Evolutionary conservation across 2,888 invertebrate species (phyloP).

Genomic region (Machimus rusticus): DNA sequence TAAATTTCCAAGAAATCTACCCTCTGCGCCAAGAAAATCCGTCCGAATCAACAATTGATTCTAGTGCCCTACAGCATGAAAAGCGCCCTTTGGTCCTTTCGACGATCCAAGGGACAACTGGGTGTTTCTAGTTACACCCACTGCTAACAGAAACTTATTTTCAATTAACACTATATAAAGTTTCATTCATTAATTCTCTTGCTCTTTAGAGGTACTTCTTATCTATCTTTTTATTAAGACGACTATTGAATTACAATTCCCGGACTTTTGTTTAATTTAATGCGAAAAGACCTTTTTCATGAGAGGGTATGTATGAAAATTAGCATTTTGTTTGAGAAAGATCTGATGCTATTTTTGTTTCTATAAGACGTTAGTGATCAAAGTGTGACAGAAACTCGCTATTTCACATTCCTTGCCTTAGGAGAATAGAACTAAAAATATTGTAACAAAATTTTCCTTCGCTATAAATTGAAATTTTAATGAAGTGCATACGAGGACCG

Average conservation of each 20-base stretch:
- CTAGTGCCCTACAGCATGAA: not conserved
- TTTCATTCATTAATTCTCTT: not conserved
- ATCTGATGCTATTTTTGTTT: not conserved
- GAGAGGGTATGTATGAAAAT: not conserved
- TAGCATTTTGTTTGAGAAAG: not conserved
- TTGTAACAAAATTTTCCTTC: too few species aligned
- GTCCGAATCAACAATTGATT: not conserved
- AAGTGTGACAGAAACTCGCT: too few species aligned
- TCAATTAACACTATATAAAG: not conserved
- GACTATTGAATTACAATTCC: not conserved
- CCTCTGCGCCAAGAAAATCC: not conserved
- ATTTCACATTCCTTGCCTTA: too few species aligned
- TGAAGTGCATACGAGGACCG: too few species aligned
- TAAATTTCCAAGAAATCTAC: not conserved
- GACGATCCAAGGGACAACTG: not conserved
- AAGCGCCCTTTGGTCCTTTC: not conserved
- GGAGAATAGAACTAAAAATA: too few species aligned
- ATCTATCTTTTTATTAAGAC: not conserved
- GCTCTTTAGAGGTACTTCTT: not conserved
- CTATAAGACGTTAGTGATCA: not conserved
- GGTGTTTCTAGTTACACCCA: not conserved
- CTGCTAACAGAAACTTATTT: not conserved
- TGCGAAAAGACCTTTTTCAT: not conserved
- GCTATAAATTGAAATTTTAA: too few species aligned
- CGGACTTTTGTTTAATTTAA: not conserved